Evolutionary conservation across 1,140 invertebrate genomes (phyloP).

Genomic region (Bilobella aurantiaca): DNA sequence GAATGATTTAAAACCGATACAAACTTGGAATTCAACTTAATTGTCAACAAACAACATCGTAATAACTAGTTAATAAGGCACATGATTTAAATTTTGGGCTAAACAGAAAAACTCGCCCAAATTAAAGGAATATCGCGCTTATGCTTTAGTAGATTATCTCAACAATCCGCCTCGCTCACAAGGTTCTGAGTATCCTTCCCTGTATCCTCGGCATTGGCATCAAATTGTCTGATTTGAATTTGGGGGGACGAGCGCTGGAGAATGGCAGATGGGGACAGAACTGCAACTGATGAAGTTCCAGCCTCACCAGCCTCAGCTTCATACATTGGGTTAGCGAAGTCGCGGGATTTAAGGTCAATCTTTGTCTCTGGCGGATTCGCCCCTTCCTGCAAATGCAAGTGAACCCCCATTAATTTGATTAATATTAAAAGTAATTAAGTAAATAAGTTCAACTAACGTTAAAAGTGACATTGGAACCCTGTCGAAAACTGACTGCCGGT

Average conservation of each 20-base stretch:
- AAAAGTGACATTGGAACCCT: conserved; percentile 89
- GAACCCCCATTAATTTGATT: background rate
- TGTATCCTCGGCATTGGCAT: conserved; percentile 69
- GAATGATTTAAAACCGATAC: no score
- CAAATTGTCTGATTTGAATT: conserved; percentile 62
- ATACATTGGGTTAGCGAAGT: conserved; percentile 95
- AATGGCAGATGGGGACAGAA: conserved; percentile 67
- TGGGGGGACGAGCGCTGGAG: conserved; percentile 63
- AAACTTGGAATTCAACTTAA: no score
- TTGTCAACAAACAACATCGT: no score
- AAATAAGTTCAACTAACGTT: conserved; percentile 21
- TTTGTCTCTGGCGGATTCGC: conserved; percentile 16
- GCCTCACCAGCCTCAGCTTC: conserved; percentile 53
- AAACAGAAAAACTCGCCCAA: no score
- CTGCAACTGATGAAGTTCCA: conserved; percentile 42
- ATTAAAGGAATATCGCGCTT: background rate
- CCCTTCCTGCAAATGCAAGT: conserved; percentile 11
- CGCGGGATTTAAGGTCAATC: conserved; percentile 42
- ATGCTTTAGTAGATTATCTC: conserved; percentile 6
- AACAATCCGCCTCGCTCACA: conserved; percentile 48
- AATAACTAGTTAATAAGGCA: no score
- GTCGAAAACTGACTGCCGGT: conserved; percentile 86
- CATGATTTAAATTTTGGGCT: no score
- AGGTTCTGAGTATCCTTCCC: conserved; percentile 83
- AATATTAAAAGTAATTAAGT: background rate